Conservation (phyloP, 1,140 invertebrate genomes). For the Pristionchus pacificus region DNA sequence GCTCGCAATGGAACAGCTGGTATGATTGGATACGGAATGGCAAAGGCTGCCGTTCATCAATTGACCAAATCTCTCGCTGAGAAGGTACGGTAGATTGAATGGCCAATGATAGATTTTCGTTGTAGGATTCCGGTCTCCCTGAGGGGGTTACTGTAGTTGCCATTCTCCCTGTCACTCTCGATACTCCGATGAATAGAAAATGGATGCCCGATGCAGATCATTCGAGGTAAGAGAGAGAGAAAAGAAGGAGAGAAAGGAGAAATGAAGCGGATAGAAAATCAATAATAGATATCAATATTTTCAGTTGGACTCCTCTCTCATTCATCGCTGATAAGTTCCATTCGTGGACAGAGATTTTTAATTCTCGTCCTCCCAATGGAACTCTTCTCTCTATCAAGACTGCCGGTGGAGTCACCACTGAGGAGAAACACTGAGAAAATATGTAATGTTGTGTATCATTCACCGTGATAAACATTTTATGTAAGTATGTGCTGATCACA, state of each 20-base stretch:
- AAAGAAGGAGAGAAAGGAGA: background rate
- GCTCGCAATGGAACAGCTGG: conserved; percentile 48
- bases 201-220: conserved; percentile 92
- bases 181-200: conserved; percentile 94
- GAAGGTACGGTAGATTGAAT: no score
- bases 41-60: conserved; percentile 92
- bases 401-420: conserved; percentile 71
- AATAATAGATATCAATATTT: background rate
- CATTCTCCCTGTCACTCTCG: conserved; percentile 87
- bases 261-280: no score
- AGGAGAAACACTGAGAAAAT: background rate
- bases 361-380: conserved; percentile 76
- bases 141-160: conserved; percentile 61
- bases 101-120: background rate
- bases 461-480: no score
- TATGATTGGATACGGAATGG: conserved; percentile 74
- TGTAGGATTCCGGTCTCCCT: background rate
- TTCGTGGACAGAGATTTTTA: conserved; percentile 71
- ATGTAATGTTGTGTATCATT: no score
- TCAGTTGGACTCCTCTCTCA: conserved; percentile 48
- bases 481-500: no score
- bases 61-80: conserved; percentile 79
- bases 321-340: conserved; percentile 66
- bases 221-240: background rate
- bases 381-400: conserved; percentile 85